These are phyloP conservation scores for Cinclus cinclus DNA, from an alignment of 2,113 vertebrate species.

Conservation along the genomic window DNA sequence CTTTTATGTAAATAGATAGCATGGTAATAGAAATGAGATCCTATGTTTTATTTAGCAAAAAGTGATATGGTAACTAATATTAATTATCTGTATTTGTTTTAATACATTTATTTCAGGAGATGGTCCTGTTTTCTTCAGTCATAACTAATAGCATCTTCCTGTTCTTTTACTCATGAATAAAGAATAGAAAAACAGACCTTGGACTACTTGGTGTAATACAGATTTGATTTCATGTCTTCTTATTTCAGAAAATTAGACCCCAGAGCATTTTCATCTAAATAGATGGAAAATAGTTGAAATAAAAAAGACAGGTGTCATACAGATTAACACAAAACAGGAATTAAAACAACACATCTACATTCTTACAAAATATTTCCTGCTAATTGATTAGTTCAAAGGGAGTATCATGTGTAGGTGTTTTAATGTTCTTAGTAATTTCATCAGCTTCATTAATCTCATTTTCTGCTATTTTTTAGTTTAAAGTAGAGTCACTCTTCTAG, in stretches of 20 bases:
- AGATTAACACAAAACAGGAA: not conserved
- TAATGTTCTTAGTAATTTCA: not conserved
- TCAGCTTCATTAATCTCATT: not conserved
- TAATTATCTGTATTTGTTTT: not conserved
- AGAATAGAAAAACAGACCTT: not conserved
- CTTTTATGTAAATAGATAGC: not conserved
- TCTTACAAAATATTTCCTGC: not conserved
- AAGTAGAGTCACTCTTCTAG: not conserved
- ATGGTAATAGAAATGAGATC: not conserved
- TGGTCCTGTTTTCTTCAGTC: not conserved
- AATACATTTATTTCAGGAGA: not conserved
- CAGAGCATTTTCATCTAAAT: not conserved
- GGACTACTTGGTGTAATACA: not conserved
- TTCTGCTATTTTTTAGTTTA: not conserved
- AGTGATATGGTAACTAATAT: not conserved
- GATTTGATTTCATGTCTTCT: not conserved
- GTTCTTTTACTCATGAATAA: not conserved
- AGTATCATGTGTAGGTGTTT: accelerated
- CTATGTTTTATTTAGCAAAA: not conserved
- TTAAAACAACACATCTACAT: not conserved
- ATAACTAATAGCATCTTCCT: not conserved
- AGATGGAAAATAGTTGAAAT: not conserved
- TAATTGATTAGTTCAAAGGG: not conserved
- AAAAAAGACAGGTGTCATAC: not conserved
- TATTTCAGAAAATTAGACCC: not conserved